phyloP scores from a whole-genome alignment of 2,888 invertebrate species.

The Pristionchus maxplancki region DNA sequence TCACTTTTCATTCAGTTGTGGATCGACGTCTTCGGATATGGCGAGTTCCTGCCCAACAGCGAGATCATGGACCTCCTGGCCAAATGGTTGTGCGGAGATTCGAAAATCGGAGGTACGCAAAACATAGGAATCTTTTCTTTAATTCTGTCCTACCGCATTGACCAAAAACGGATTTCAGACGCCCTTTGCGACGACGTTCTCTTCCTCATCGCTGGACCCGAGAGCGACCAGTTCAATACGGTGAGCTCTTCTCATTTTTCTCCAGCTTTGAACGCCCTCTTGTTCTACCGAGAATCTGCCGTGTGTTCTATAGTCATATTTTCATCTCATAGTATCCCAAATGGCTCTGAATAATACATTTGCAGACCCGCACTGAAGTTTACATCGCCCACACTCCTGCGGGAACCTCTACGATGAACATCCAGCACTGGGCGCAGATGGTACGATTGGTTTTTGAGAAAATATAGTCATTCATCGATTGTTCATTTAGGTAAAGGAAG shows the following conservation, averaged over 20 bases:
- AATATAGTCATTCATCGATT: background rate
- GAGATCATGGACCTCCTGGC: slow-evolving; percentile 69
- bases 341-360: background rate
- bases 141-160: background rate
- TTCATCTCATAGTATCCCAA: too few species aligned
- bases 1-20: slow-evolving; percentile 65
- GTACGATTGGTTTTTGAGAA: slow-evolving; percentile 50
- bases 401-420: slow-evolving; percentile 79
- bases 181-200: slow-evolving; percentile 85
- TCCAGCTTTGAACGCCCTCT: too few species aligned
- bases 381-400: slow-evolving; percentile 79
- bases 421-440: slow-evolving; percentile 79
- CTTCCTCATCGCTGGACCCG: slow-evolving; percentile 85
- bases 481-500: background rate
- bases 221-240: slow-evolving; percentile 73
- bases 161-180: too few species aligned
- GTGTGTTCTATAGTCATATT: too few species aligned
- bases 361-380: slow-evolving; percentile 79
- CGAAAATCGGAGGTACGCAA: slow-evolving; percentile 4
- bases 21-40: slow-evolving; percentile 79
- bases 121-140: background rate
- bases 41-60: slow-evolving; percentile 78
- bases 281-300: too few species aligned
- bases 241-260: too few species aligned
- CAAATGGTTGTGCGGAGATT: slow-evolving; percentile 67